Conservation (phyloP, 2,113 vertebrate genomes). For the Psephotus haematonotus region DNA sequence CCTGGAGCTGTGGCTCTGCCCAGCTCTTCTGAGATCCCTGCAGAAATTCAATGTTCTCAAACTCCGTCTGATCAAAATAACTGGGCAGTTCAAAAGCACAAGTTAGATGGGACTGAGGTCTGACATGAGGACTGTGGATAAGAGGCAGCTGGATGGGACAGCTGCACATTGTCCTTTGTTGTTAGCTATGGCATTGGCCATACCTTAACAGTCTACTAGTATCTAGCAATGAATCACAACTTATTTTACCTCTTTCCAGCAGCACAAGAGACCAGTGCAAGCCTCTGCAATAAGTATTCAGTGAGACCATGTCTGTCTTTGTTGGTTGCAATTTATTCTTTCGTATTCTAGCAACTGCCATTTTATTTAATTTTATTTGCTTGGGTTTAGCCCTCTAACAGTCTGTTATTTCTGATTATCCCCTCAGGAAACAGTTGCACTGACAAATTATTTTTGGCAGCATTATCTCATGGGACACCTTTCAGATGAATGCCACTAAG, state of each 20-base stretch:
- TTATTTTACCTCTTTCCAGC: neutral
- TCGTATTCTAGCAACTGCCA: neutral
- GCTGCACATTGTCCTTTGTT: accelerated
- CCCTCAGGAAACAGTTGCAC: neutral
- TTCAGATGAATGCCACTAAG: neutral
- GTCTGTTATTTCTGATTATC: neutral
- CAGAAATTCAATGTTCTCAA: neutral
- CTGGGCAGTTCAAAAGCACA: neutral
- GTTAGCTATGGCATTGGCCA: too few species aligned
- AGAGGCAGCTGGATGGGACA: neutral
- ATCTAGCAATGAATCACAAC: neutral
- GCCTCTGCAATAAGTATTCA: neutral
- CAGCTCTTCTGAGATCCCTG: neutral
- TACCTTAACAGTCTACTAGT: neutral
- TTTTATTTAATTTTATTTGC: neutral
- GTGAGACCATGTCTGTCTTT: neutral
- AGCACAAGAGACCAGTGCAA: neutral
- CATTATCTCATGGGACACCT: neutral
- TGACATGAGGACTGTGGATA: neutral
- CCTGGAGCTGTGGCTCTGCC: neutral
- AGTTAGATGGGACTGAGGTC: neutral
- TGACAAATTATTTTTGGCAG: neutral
- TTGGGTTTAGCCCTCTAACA: neutral
- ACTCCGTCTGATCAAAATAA: neutral
- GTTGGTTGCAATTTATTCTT: neutral